Evolutionary conservation across 1,140 invertebrate species (phyloP).

Genomic region (Lucilia cuprina): DNA sequence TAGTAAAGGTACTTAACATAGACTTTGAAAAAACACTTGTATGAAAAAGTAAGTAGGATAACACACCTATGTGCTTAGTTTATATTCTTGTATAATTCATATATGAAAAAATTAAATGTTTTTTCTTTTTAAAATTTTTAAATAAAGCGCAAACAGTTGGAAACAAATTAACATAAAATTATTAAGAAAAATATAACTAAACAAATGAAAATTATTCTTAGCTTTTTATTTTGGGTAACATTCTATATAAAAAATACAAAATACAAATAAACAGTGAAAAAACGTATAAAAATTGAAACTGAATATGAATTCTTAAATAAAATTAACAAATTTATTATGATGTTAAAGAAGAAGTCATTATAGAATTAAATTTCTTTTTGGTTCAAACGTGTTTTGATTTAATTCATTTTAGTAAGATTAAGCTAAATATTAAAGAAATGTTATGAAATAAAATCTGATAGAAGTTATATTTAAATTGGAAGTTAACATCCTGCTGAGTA

Average conservation of each 20-base stretch:
- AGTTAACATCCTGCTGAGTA: too few relatives aligned
- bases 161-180: slow-evolving; percentile 30
- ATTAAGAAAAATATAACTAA: neutral
- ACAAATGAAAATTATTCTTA: neutral
- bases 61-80: neutral
- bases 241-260: neutral
- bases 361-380: neutral
- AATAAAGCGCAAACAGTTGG: neutral
- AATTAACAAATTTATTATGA: slow-evolving; percentile 28
- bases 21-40: neutral
- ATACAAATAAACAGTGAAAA: slow-evolving; percentile 1
- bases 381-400: neutral
- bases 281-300: slow-evolving; percentile 18
- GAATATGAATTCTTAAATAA: slow-evolving; percentile 17
- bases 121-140: neutral
- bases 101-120: neutral
- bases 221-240: neutral
- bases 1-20: slow-evolving; percentile 1
- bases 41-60: neutral
- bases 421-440: too few relatives aligned
- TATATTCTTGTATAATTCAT: neutral
- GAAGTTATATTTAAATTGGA: too few relatives aligned
- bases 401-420: too few relatives aligned
- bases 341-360: neutral
- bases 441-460: too few relatives aligned